These are phyloP conservation scores for Diplodus puntazzo DNA, from an alignment of 2,797 vertebrate genomes.

Conservation along the genomic window DNA sequence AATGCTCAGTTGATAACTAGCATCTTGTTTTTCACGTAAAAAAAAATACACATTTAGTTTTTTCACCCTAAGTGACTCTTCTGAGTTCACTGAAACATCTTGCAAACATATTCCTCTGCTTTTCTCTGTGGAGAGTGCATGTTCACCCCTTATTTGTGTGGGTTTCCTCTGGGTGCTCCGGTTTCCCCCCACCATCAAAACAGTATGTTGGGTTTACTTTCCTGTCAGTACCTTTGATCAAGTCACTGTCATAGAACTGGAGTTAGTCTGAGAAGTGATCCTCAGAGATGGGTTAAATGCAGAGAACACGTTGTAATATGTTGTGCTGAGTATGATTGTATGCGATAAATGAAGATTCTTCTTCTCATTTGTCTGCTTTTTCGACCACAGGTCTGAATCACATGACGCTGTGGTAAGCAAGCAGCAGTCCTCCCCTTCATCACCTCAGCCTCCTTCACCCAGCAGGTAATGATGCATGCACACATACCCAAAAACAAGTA, in stretches of 20 bases:
- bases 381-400: conserved; percentile 87
- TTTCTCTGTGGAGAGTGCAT: no score
- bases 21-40: background rate
- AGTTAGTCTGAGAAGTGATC: no score
- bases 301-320: no score
- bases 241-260: no score
- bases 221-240: no score
- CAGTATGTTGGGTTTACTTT: background rate
- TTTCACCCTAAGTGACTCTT: background rate
- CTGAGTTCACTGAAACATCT: background rate
- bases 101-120: no score
- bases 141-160: no score
- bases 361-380: background rate
- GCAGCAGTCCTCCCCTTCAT: conserved; percentile 80
- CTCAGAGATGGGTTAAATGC: no score
- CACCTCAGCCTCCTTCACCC: conserved; percentile 89
- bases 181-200: background rate
- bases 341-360: background rate
- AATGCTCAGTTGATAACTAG: background rate
- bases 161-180: no score
- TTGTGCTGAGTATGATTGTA: no score
- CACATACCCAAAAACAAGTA: background rate
- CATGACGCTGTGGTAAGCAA: conserved; percentile 86
- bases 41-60: background rate
- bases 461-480: conserved; percentile 88